Base-by-base conservation (phyloP, 2,888 invertebrate species). In the Ornithoptera priamus region DNA sequence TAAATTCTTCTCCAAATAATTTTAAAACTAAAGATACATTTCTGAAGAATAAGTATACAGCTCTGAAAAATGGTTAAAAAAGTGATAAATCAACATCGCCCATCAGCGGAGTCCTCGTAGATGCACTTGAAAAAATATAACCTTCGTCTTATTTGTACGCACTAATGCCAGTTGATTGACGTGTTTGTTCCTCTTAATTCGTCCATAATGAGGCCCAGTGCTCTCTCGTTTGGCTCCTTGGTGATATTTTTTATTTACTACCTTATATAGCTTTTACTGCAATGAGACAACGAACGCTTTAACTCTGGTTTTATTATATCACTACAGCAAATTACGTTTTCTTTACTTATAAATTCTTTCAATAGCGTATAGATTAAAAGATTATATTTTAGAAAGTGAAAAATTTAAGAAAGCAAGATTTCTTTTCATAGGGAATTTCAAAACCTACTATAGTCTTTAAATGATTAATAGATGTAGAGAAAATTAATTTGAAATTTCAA, bases 161-260 rank as follows among this genome's bases (percentile, higher is more conserved):
- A 39, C 22, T 20, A 22, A 20, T 42, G 42, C 65, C 57, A 46
- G 24, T 42, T 46, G 65, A 65, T 65, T 65, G 65, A 65, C 58
- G 59, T 65, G 65, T 59, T 65, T 59, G 65, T 65, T 59, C 42
- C 46, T 46, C 59, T 65, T 65, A 59, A 65, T 65, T 46, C 46
- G 30, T 57, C 15, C 42, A 42, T 65, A 56, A 65, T 65, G 58
- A 65, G 65, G 22, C 58, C 22, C 57, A 57, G 57, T 65, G 39
- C 36, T 65, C 39, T 39, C 18, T 53, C n/a, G 8, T 53, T 53
- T 53, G 53, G 6, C n/a, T n/a, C 18, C 53, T 18, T n/a, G 18
- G 53, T 53, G 53, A 53, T 53, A 53, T n/a, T 53, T 53, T 53
- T 53, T 53, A 7, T n/a, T 53, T 7, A 53, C 53, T 53, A 15